Evolutionary conservation across 2,797 vertebrate genomes (phyloP).

Genomic region (Myotis pilosus): DNA sequence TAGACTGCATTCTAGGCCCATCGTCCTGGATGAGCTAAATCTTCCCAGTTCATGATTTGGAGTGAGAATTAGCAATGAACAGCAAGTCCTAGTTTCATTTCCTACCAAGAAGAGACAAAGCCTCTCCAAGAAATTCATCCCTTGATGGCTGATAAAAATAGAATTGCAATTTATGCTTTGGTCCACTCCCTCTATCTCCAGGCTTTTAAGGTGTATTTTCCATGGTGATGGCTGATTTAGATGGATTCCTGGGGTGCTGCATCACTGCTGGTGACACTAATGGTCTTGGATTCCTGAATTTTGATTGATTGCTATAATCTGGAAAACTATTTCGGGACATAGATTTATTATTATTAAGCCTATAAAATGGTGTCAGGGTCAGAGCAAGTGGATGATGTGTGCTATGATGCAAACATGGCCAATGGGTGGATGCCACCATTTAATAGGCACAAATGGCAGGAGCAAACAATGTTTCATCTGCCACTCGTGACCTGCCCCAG

Average conservation of each 20-base stretch:
- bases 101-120: conserved; percentile 70
- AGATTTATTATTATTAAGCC: conserved; percentile 88
- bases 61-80: conserved; percentile 62
- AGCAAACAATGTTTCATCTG: conserved; percentile 73
- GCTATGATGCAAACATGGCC: conserved; percentile 82
- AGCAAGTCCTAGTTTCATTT: conserved; percentile 66
- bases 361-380: conserved; percentile 87
- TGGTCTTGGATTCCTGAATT: conserved; percentile 86
- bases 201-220: conserved; percentile 81
- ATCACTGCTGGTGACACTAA: conserved; percentile 86
- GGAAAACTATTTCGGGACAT: conserved; percentile 86
- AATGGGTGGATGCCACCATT: conserved; percentile 79
- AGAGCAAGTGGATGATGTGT: conserved; percentile 83
- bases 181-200: conserved; percentile 73
- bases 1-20: not conserved
- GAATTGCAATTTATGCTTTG: conserved; percentile 78
- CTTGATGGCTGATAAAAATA: conserved; percentile 76
- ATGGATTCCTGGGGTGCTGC: conserved; percentile 83
- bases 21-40: conserved; percentile 3
- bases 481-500: conserved; percentile 17
- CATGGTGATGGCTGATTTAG: conserved; percentile 84
- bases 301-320: conserved; percentile 89
- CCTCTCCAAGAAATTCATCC: conserved; percentile 70
- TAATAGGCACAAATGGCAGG: conserved; percentile 79
- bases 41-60: conserved; percentile 2